Base-by-base conservation (phyloP, 2,113 vertebrate genomes). In the Sinosuthora webbiana region DNA sequence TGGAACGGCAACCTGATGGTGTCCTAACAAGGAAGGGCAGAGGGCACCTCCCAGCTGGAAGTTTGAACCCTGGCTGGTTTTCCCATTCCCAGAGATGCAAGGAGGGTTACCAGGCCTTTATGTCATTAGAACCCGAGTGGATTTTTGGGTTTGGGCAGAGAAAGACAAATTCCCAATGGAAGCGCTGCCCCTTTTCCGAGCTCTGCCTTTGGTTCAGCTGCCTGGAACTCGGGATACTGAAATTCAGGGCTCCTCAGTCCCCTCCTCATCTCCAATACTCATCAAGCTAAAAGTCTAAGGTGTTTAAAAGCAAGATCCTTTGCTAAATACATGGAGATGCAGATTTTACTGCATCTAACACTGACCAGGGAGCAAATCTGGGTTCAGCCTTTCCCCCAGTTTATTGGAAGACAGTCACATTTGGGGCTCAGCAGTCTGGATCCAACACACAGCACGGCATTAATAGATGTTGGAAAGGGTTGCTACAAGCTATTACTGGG, bases 401-500 rank as follows among this genome's bases (percentile, higher is more conserved):
- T 93, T 30, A n/a, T 6, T 86, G 56, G 88, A 80, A 90, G 93
- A 90, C 2, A 35, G 53, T 93, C 79, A 30, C 88, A n/a, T 84
- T 90, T 75, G 80, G 73, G 92, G 90, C 94, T 90, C 71, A 52
- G 73, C 82, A 78, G 95, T 71, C 94, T 97, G 93, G 94, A 82
- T 94, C 76, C 41, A 86, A 94, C 90, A 75, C 27, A 78, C 57
- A 65, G 75, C 90, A 33, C 83, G 16, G 73, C 77, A 90, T 94
- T 94, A 96, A 92, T 96, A 82, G 95, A 88, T 94, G 90, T 89
- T 96, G 94, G 96, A 96, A 84, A 74, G 80, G 86, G 24, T 35
- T 93, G 76, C 86, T 90, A 97, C 94, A 94, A 96, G 93, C 93
- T 94, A 93, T 97, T 96, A 95, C 64, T 18, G 88, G 81, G 83